Conservation (phyloP, 1,140 invertebrate species). For the Mylabris phalerata region DNA sequence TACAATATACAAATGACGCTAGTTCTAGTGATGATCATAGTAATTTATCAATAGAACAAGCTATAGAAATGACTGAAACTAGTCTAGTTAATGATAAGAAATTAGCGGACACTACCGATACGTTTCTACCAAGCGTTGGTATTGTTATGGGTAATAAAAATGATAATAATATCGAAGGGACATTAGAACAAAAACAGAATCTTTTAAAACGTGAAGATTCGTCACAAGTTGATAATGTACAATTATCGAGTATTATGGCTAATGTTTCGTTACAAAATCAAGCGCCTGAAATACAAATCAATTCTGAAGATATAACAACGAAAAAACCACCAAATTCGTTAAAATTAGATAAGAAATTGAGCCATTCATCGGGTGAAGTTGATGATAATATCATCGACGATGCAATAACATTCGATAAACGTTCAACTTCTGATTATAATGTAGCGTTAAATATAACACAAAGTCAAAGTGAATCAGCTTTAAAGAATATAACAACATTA, state of each 20-base stretch:
- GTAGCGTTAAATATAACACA: slow-evolving; percentile 60
- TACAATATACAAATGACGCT: slow-evolving; percentile 18
- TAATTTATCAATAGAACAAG: slow-evolving; percentile 27
- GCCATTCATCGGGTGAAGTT: slow-evolving; percentile 63
- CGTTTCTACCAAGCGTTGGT: slow-evolving; percentile 56
- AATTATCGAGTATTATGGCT: slow-evolving; percentile 49
- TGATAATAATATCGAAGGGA: slow-evolving; percentile 24
- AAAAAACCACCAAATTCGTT: slow-evolving; percentile 47
- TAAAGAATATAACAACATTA: slow-evolving; percentile 49
- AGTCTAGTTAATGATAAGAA: slow-evolving; percentile 11
- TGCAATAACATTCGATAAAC: slow-evolving; percentile 45
- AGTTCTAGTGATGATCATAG: slow-evolving; percentile 11
- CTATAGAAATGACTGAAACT: slow-evolving; percentile 33
- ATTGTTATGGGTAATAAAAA: slow-evolving; percentile 52
- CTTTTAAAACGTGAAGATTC: slow-evolving; percentile 33
- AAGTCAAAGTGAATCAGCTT: slow-evolving; percentile 71
- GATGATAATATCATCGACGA: slow-evolving; percentile 37
- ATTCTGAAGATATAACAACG: slow-evolving; percentile 39
- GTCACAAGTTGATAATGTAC: slow-evolving; percentile 45
- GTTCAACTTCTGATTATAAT: slow-evolving; percentile 59
- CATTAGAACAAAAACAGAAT: slow-evolving; percentile 43
- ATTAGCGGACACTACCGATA: slow-evolving; percentile 34
- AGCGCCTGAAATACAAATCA: slow-evolving; percentile 61
- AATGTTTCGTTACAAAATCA: slow-evolving; percentile 47
- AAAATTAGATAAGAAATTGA: slow-evolving; percentile 53